Conservation (phyloP, 2,888 invertebrate species). For the Axea sp. region DNA sequence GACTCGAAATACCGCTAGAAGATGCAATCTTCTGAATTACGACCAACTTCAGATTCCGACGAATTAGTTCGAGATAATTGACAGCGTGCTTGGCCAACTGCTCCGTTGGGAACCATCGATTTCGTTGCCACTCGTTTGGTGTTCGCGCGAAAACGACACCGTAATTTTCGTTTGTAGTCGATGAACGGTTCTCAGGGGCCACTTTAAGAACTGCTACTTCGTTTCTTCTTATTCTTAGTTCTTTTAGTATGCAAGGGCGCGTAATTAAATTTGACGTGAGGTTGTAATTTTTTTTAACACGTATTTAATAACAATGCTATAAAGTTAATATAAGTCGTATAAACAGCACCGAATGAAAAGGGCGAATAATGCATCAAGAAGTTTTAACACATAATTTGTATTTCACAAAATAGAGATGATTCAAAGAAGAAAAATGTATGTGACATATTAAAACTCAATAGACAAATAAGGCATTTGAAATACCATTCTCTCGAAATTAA, state of each 20-base stretch:
- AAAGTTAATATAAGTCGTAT: too few relatives aligned
- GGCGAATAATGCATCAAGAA: too few relatives aligned
- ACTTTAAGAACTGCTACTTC: conserved; percentile 18
- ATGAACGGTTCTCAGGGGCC: conserved; percentile 37
- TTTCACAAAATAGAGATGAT: too few relatives aligned
- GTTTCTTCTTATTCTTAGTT: background rate
- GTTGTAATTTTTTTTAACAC: too few relatives aligned
- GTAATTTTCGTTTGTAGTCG: conserved; percentile 27
- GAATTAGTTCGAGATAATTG: conserved; percentile 54
- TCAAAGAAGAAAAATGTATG: too few relatives aligned
- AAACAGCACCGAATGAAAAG: too few relatives aligned
- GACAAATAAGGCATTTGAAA: too few relatives aligned
- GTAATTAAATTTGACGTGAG: conserved; percentile 23
- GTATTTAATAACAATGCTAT: too few relatives aligned
- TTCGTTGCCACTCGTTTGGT: conserved; percentile 44
- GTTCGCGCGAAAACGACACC: conserved; percentile 49
- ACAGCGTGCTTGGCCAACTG: conserved; percentile 30
- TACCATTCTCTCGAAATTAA: too few relatives aligned
- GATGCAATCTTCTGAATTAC: background rate
- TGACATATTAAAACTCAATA: too few relatives aligned
- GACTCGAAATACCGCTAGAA: too few relatives aligned
- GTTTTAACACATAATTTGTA: too few relatives aligned
- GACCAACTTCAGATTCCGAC: conserved; percentile 5
- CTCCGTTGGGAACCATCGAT: conserved; percentile 52
- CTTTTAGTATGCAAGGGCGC: background rate